Evolutionary conservation across 2,113 vertebrate species (phyloP).

Genomic region (Smithornis capensis): DNA sequence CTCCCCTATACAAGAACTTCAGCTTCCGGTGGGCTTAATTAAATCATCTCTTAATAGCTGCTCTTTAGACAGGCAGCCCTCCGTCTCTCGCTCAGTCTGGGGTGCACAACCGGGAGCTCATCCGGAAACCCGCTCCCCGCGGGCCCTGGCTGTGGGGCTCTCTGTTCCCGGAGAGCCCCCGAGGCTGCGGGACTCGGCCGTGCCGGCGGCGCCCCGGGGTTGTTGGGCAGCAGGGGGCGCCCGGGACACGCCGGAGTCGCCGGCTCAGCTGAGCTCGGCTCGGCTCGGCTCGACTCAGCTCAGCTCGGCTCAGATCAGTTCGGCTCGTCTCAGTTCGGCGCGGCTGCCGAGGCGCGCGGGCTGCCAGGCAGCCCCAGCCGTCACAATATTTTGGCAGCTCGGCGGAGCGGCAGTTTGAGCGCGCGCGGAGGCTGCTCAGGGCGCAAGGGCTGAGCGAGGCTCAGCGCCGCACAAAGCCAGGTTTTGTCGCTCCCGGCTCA

Average conservation of each 20-base stretch:
- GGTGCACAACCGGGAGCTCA: background rate
- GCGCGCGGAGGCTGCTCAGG: slow-evolving; percentile 53
- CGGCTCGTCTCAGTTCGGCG: too few species aligned
- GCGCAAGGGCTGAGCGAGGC: background rate
- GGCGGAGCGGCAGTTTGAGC: slow-evolving; percentile 64
- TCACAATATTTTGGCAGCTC: slow-evolving; percentile 74
- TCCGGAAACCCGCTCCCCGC: fast-evolving
- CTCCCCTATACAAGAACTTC: background rate
- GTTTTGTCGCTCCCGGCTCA: background rate
- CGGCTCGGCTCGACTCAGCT: background rate
- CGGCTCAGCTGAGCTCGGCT: background rate
- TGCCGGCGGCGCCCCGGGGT: background rate
- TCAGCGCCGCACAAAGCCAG: background rate
- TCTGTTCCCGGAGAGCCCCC: background rate
- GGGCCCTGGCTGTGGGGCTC: fast-evolving
- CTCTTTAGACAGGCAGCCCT: background rate
- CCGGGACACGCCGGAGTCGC: slow-evolving; percentile 86
- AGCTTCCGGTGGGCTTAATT: background rate
- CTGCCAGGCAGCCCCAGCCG: slow-evolving; percentile 64
- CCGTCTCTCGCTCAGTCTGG: background rate
- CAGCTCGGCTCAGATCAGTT: background rate
- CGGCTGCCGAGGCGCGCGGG: slow-evolving; percentile 59
- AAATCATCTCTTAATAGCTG: background rate
- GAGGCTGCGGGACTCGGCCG: background rate
- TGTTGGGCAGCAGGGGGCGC: slow-evolving; percentile 87